Conservation (phyloP, 1,140 invertebrate genomes). For the Nymphalis io region DNA sequence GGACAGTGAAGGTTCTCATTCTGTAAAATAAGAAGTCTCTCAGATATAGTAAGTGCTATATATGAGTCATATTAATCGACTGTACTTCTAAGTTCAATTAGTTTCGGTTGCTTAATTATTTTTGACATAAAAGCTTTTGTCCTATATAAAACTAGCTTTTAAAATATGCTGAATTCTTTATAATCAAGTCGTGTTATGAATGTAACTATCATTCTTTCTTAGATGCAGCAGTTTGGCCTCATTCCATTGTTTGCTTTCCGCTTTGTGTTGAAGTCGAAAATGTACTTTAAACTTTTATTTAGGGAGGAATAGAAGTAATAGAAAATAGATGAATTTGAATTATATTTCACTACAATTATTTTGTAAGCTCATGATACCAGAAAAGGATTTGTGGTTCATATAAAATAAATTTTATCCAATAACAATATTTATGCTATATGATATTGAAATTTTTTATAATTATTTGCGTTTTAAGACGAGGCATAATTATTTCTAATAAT, state of each 20-base stretch:
- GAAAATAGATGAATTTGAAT: background rate
- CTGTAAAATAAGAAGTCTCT: no score
- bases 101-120: background rate
- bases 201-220: constrained; percentile 18
- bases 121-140: background rate
- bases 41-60: no score
- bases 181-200: constrained; percentile 8
- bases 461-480: no score
- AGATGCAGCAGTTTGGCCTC: constrained; percentile 13
- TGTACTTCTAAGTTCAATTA: background rate
- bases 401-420: no score
- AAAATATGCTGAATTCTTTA: constrained; percentile 1
- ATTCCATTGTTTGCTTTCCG: constrained; percentile 12
- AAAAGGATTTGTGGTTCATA: no score
- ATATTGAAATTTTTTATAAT: no score
- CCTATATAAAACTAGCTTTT: background rate
- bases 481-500: background rate
- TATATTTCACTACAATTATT: no score
- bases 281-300: constrained; percentile 1
- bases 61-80: background rate
- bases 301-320: background rate
- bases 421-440: no score
- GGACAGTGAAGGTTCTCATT: no score
- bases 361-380: no score
- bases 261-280: constrained; percentile 9